Percentiles rank a stretch among this genome's conserved stretches.
These are phyloP conservation scores for Cremastinae sp. DNA, from an alignment of 2,888 invertebrate species.

Conservation along the genomic window DNA sequence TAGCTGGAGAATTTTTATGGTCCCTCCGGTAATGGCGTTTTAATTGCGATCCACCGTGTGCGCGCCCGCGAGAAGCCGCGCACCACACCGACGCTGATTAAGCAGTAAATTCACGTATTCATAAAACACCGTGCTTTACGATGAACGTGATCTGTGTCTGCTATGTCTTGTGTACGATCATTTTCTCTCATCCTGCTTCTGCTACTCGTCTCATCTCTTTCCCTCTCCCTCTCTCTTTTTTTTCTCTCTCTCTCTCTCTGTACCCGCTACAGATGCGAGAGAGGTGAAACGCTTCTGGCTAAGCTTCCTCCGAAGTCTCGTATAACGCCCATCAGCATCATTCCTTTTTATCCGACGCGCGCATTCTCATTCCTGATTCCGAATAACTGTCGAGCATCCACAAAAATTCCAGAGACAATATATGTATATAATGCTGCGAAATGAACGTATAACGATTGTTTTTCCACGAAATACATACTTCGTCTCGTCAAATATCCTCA, in stretches of 20 bases:
- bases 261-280: conserved; percentile 16
- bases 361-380: background rate
- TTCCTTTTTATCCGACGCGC: conserved; percentile 11
- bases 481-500: no score
- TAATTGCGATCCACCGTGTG: conserved; percentile 71
- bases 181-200: conserved; percentile 7
- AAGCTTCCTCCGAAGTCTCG: conserved; percentile 17
- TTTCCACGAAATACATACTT: no score
- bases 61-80: conserved; percentile 50
- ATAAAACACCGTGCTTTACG: conserved; percentile 73
- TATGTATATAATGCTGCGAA: background rate
- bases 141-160: conserved; percentile 62
- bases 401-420: background rate
- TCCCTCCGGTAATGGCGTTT: conserved; percentile 72
- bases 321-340: background rate
- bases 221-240: conserved; percentile 6
- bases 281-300: conserved; percentile 33
- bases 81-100: conserved; percentile 71
- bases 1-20: conserved; percentile 72
- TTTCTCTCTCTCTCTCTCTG: conserved; percentile 13
- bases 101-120: conserved; percentile 76
- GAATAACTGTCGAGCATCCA: background rate
- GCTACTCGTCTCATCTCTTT: conserved; percentile 6
- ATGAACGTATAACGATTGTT: no score
- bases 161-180: conserved; percentile 31